These are phyloP conservation scores for Hassar affinis DNA, from an alignment of 2,113 vertebrate genomes.

Conservation along the genomic window DNA sequence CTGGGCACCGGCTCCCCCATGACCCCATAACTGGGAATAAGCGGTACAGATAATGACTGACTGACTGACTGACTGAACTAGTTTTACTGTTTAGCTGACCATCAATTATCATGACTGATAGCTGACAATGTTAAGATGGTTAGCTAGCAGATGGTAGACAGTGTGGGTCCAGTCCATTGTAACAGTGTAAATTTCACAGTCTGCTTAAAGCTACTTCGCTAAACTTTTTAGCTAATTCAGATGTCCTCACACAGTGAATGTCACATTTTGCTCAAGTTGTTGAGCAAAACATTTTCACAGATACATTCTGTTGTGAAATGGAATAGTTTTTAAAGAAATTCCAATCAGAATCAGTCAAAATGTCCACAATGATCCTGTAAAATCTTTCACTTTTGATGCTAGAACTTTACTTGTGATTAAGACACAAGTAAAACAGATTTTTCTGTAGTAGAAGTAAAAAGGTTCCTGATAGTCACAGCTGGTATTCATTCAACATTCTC, in stretches of 20 bases:
- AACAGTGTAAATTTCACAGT: neutral
- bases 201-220: neutral
- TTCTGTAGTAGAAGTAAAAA: neutral
- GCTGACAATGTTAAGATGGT: neutral
- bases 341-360: neutral
- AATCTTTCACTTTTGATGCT: neutral
- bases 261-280: neutral
- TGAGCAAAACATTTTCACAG: neutral
- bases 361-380: neutral
- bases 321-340: neutral
- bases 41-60: too few species aligned
- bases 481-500: conserved; percentile 14
- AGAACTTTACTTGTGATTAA: neutral
- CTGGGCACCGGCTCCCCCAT: too few species aligned
- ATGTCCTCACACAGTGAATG: neutral
- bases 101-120: neutral
- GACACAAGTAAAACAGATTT: neutral
- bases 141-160: neutral
- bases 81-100: neutral
- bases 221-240: neutral
- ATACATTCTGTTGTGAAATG: neutral
- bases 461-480: neutral
- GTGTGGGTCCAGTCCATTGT: neutral
- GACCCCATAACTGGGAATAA: too few species aligned
- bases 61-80: too few species aligned